Evolutionary conservation across 2,888 invertebrate species (phyloP).

Genomic region (Hyposoter dolosus): DNA sequence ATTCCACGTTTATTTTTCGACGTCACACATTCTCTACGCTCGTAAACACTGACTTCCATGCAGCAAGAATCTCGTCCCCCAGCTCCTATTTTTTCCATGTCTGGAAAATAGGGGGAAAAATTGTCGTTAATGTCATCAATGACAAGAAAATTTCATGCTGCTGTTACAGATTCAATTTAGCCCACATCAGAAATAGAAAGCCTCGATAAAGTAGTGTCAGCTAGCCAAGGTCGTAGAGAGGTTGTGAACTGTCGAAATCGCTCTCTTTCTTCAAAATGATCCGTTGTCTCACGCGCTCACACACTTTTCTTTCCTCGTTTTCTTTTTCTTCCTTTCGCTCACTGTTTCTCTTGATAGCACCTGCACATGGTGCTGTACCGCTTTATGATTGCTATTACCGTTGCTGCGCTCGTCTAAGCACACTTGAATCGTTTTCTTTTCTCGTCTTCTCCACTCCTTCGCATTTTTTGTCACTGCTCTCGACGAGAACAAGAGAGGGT

Average conservation of each 20-base stretch:
- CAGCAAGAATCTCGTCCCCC: neutral
- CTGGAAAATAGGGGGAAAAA: neutral
- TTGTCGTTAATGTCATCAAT: neutral
- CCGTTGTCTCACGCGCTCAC: slow-evolving; percentile 57
- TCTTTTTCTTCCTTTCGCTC: slow-evolving; percentile 5
- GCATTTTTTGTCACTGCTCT: slow-evolving; percentile 17
- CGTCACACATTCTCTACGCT: neutral
- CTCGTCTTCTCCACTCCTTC: slow-evolving; percentile 43
- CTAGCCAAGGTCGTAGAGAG: slow-evolving; percentile 55
- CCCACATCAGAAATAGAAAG: slow-evolving; percentile 31
- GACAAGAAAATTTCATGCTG: neutral
- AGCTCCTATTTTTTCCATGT: neutral
- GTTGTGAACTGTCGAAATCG: slow-evolving; percentile 48
- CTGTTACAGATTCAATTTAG: slow-evolving; percentile 5
- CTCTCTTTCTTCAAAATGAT: slow-evolving; percentile 61
- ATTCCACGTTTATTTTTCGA: slow-evolving; percentile 6
- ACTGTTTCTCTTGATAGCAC: slow-evolving; percentile 62
- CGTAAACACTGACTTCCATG: neutral
- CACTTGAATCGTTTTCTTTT: slow-evolving; percentile 68
- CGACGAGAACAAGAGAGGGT: slow-evolving; percentile 61
- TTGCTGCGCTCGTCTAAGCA: slow-evolving; percentile 74
- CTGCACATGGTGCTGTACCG: slow-evolving; percentile 76
- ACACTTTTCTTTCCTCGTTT: slow-evolving; percentile 51
- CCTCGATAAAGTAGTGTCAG: slow-evolving; percentile 18
- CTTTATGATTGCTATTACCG: slow-evolving; percentile 80